Conservation (phyloP, 2,113 vertebrate species). For the Thunnus thynnus region DNA sequence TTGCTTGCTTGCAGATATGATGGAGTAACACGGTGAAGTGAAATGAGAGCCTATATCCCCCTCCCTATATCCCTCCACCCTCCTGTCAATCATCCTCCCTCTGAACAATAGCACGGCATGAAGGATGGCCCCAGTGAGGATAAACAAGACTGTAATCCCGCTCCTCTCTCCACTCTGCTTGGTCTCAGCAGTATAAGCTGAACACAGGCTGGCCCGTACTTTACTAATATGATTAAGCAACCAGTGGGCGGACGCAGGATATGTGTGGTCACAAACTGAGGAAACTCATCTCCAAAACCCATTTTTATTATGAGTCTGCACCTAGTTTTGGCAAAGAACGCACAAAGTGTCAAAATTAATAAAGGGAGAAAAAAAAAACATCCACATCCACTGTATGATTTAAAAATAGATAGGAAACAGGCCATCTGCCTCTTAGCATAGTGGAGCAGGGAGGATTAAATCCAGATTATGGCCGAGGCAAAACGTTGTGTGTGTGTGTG, state of each 20-base stretch:
- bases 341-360: slow-evolving; percentile 79
- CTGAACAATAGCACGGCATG: slow-evolving; percentile 69
- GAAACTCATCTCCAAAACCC: slow-evolving; percentile 42
- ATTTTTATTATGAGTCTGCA: slow-evolving; percentile 15
- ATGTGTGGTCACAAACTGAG: slow-evolving; percentile 41
- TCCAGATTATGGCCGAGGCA: slow-evolving; percentile 93
- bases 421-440: slow-evolving; percentile 92
- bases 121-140: slow-evolving; percentile 59
- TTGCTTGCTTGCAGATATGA: not conserved
- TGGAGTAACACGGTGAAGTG: slow-evolving; percentile 15
- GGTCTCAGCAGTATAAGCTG: slow-evolving; percentile 61
- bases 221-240: slow-evolving; percentile 81
- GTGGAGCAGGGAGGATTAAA: slow-evolving; percentile 89
- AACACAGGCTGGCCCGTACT: slow-evolving; percentile 62
- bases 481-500: slow-evolving; percentile 73
- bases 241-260: slow-evolving; percentile 56
- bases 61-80: slow-evolving; percentile 23
- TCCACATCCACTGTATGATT: slow-evolving; percentile 78
- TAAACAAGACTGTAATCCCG: slow-evolving; percentile 78
- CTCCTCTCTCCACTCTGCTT: slow-evolving; percentile 56
- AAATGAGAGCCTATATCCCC: slow-evolving; percentile 25
- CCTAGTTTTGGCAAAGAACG: slow-evolving; percentile 50
- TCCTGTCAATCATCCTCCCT: slow-evolving; percentile 58
- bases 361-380: slow-evolving; percentile 64
- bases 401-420: slow-evolving; percentile 85